phyloP scores from a whole-genome alignment of 2,888 invertebrate species.

The Polymixis lichenea region DNA sequence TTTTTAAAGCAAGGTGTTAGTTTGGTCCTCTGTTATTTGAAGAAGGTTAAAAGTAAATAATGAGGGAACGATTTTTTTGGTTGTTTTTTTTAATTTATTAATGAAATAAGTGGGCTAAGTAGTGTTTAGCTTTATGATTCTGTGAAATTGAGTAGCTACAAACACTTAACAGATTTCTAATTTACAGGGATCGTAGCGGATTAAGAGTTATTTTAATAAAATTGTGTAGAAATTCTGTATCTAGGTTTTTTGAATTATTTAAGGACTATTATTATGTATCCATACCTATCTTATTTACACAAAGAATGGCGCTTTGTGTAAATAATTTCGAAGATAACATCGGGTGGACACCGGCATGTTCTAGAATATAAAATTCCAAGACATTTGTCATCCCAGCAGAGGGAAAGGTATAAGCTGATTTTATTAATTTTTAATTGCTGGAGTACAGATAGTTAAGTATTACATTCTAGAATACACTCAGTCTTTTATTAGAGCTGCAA shows the following conservation, averaged over 20 bases:
- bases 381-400: no score
- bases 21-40: conserved; percentile 41
- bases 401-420: no score
- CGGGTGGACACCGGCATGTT: no score
- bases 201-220: not conserved
- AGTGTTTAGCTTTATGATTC: not conserved
- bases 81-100: conserved; percentile 19
- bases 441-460: not conserved
- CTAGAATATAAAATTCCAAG: no score
- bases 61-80: conserved; percentile 4
- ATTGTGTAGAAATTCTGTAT: not conserved
- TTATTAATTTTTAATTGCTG: no score
- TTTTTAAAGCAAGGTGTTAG: conserved; percentile 66
- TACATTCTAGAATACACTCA: not conserved
- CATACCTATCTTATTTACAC: no score
- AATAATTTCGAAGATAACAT: no score
- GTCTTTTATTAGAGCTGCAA: not conserved
- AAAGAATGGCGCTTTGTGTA: no score
- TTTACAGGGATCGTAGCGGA: not conserved
- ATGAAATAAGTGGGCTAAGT: conserved; percentile 10
- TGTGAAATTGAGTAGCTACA: not conserved
- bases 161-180: not conserved
- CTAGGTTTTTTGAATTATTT: no score
- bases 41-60: conserved; percentile 42
- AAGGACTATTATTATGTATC: no score